These are phyloP conservation scores for Drosophila nannoptera DNA, from an alignment of 1,140 invertebrate species.

Conservation along the genomic window DNA sequence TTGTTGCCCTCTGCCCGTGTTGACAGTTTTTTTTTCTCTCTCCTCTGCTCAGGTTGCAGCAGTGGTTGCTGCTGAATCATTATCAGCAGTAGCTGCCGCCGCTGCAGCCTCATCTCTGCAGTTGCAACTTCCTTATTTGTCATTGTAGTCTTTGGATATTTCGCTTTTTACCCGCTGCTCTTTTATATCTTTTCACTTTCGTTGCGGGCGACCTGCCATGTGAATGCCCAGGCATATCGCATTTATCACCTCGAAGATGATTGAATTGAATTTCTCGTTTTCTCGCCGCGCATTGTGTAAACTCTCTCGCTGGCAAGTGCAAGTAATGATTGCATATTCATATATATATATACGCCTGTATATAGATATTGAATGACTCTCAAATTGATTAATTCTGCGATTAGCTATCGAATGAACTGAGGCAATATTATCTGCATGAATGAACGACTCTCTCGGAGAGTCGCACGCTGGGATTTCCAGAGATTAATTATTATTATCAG, in stretches of 20 bases:
- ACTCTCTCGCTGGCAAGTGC: slow-evolving; percentile 36
- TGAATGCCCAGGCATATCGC: slow-evolving; percentile 25
- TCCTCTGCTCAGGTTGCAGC: slow-evolving; percentile 2
- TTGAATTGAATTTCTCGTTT: slow-evolving; percentile 52
- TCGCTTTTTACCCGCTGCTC: slow-evolving; percentile 31
- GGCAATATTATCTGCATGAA: too few species aligned
- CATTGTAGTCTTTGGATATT: slow-evolving; percentile 64
- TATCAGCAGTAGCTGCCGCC: slow-evolving; percentile 43
- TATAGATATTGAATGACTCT: slow-evolving; percentile 37
- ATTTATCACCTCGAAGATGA: slow-evolving; percentile 47
- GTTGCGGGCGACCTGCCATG: slow-evolving; percentile 7
- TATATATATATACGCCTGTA: too few species aligned
- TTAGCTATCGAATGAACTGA: slow-evolving; percentile 12
- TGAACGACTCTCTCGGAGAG: too few species aligned
- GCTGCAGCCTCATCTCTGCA: slow-evolving; percentile 27
- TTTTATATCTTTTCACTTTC: slow-evolving; percentile 43
- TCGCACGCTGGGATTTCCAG: too few species aligned
- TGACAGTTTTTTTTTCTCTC: slow-evolving; percentile 59
- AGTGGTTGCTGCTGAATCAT: slow-evolving; percentile 31
- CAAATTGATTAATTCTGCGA: slow-evolving; percentile 27
- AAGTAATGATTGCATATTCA: slow-evolving; percentile 40
- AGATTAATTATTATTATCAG: too few species aligned
- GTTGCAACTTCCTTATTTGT: slow-evolving; percentile 72
- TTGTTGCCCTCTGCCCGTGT: slow-evolving; percentile 41
- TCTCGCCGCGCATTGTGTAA: slow-evolving; percentile 35